Conservation (phyloP, 92 coral and sea anemone species). For the Actinostola sp. region DNA sequence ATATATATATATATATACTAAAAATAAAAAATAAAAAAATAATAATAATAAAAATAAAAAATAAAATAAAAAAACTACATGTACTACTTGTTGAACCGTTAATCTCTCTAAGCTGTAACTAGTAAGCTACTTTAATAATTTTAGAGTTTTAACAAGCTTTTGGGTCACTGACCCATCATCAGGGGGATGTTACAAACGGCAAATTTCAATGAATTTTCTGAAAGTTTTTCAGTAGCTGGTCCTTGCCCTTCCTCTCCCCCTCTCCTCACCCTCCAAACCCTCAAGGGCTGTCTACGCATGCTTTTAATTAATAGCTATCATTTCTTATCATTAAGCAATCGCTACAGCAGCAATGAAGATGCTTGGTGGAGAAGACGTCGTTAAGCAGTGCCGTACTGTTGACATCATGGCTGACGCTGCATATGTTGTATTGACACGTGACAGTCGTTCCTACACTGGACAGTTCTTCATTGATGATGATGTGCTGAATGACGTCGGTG, state of each 20-base stretch:
- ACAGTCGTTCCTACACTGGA: constrained; percentile 93
- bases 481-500: constrained; percentile 87
- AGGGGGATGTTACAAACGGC: no score
- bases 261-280: no score
- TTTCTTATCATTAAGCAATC: constrained; percentile 53
- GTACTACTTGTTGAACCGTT: no score
- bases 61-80: neutral
- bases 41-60: no score
- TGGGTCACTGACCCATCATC: no score
- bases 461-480: constrained; percentile 94
- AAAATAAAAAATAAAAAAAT: neutral
- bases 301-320: neutral
- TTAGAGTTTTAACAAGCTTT: no score
- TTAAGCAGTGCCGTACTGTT: constrained; percentile 79
- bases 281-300: no score
- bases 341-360: constrained; percentile 93
- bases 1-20: neutral
- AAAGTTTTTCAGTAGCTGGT: no score
- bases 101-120: no score
- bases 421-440: constrained; percentile 84
- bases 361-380: constrained; percentile 80
- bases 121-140: no score
- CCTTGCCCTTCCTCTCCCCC: no score
- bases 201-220: no score
- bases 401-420: constrained; percentile 98